Evolutionary conservation across 2,797 vertebrate genomes (phyloP).

Genomic region (Aselliscus stoliczkanus): DNA sequence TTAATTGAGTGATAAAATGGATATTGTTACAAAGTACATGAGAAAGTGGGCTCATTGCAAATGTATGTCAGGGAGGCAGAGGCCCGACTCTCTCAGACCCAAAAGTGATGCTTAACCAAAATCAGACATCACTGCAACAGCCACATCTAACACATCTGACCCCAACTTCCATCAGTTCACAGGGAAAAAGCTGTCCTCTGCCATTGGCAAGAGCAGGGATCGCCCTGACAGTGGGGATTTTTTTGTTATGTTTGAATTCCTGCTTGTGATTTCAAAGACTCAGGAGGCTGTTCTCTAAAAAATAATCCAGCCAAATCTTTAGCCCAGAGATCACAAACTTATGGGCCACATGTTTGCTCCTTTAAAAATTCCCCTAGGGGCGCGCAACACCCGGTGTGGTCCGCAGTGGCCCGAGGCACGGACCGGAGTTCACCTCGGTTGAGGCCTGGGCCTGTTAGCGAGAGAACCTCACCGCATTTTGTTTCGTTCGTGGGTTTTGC

Average conservation of each 20-base stretch:
- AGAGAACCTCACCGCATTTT: too few relatives aligned
- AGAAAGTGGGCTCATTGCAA: background rate
- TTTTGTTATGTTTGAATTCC: background rate
- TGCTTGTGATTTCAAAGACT: background rate
- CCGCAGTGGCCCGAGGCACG: too few relatives aligned
- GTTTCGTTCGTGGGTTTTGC: too few relatives aligned
- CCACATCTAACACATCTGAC: conserved; percentile 11
- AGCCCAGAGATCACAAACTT: background rate
- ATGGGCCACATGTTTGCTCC: background rate
- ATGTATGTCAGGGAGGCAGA: background rate
- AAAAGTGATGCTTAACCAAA: background rate
- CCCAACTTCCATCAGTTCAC: background rate
- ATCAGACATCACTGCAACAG: background rate
- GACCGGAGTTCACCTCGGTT: too few relatives aligned
- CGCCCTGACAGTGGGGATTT: background rate
- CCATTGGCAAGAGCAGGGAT: background rate
- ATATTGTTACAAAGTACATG: background rate
- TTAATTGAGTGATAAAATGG: background rate
- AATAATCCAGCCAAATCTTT: background rate
- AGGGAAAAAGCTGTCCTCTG: background rate
- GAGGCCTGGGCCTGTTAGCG: too few relatives aligned
- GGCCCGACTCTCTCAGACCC: background rate
- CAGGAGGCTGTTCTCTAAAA: background rate
- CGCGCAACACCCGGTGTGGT: too few relatives aligned
- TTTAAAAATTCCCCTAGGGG: too few relatives aligned